A percentile compares a stretch with the other conserved stretches of the same genome.
Conservation (phyloP, 2,797 vertebrate genomes). For the Microctenopoma lineatum region DNA sequence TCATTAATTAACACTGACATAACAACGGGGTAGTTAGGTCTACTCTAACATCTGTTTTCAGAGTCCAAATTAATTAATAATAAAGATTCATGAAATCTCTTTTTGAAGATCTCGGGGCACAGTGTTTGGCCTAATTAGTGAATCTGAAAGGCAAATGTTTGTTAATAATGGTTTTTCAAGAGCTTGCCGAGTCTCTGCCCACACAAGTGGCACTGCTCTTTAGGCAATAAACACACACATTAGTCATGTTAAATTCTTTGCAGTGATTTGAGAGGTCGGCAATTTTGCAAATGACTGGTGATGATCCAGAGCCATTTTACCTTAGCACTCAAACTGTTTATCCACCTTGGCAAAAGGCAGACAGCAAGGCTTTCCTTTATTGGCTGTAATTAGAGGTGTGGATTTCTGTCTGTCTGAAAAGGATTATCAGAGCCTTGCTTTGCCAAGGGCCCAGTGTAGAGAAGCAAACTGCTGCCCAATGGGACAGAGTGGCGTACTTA, state of each 20-base stretch:
- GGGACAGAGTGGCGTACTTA: conserved; percentile 52
- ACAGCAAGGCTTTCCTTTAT: conserved; percentile 50
- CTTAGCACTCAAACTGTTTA: conserved; percentile 62
- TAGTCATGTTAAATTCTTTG: conserved; percentile 58
- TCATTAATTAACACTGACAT: conserved; percentile 18
- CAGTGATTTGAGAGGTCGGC: conserved; percentile 42
- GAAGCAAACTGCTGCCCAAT: conserved; percentile 50
- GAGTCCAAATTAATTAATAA: conserved; percentile 58
- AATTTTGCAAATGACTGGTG: conserved; percentile 42
- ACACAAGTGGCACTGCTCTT: conserved; percentile 41
- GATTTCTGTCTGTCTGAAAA: conserved; percentile 63
- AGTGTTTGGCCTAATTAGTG: conserved; percentile 65
- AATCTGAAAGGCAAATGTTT: conserved; percentile 67
- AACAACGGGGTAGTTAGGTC: conserved; percentile 26
- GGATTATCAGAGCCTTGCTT: conserved; percentile 59
- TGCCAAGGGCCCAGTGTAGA: conserved; percentile 58
- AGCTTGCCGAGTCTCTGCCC: conserved; percentile 38
- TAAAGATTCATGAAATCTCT: conserved; percentile 43
- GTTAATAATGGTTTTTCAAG: conserved; percentile 61
- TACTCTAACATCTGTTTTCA: conserved; percentile 29
- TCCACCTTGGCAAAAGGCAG: conserved; percentile 61
- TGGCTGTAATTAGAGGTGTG: conserved; percentile 67
- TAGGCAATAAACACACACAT: conserved; percentile 50
- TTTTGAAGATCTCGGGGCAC: conserved; percentile 36
- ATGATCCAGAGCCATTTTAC: conserved; percentile 60